Evolutionary conservation across 2,888 invertebrate species (phyloP), one percentile per base, ranked within the genome.

Genomic region (Atrina japonica): DNA sequence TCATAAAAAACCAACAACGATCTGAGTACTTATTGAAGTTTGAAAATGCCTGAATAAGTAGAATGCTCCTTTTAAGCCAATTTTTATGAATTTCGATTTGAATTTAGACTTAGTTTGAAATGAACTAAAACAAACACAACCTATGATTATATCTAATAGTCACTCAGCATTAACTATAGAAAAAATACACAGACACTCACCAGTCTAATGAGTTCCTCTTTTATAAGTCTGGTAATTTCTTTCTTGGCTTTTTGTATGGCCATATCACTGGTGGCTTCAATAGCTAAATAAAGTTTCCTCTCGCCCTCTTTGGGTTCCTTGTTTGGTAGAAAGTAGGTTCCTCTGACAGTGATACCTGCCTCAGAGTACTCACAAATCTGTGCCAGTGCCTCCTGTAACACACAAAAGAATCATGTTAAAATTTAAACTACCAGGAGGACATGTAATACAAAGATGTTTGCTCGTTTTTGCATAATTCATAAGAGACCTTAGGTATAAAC

Each of bases 281-380:
- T 98, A n/a, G 98, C 98, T 79, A 99, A 93, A 91, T 98, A 99
- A 0, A 99, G 92, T 89, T 98, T 99, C 23, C 98, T 92, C 86
- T 99, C 99, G 3, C 88, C 88, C 61, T 86, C 86, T 72, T 88
- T 86, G 6, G 88, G 88, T 90, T 97, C 97, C 70, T 97, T 97
- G 1, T 95, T 94, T 0, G 95, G 95, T 11, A 97, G 97, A 88
- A 96, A 97, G 84, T 92, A 93, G 0, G 98, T 98, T n/a, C 99
- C 99, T 50, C 99, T 93, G 0, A 99, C 99, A 0, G 99, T 98
- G 75, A 99, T 95, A 43, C 99, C 99, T 0, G 99, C 99, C 90
- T 99, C 99, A 0, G 98, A 98, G 91, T 98, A 99, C 91, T 99
- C 99, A 58, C 97, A 97, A 86, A 99, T 98, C 89, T 99, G 96